phyloP scores from a whole-genome alignment of 2,113 vertebrate species.

The Eublepharis macularius region DNA sequence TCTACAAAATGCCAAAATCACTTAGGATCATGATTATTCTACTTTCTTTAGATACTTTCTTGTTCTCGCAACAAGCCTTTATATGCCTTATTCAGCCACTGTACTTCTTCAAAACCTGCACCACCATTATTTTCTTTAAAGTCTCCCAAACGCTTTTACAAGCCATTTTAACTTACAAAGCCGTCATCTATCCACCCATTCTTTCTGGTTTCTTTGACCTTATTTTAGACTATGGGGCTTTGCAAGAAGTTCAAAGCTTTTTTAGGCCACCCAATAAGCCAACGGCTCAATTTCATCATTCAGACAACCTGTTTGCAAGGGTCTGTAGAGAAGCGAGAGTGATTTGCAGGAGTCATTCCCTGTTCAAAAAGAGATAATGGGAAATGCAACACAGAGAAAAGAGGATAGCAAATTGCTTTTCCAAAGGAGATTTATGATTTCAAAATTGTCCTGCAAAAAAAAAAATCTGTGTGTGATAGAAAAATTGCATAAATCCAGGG shows the following conservation, averaged over 20 bases:
- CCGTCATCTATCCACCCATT: background rate
- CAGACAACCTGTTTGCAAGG: too few relatives aligned
- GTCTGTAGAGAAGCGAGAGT: background rate
- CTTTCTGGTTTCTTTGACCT: background rate
- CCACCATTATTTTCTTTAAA: constrained; percentile 15
- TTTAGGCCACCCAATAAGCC: background rate
- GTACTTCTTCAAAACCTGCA: background rate
- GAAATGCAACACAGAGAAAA: background rate
- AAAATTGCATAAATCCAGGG: background rate
- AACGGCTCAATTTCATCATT: background rate
- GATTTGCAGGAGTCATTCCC: background rate
- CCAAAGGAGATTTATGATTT: background rate
- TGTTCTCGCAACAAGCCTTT: background rate
- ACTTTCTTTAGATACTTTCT: background rate
- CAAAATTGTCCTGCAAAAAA: background rate
- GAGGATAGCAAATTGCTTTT: background rate
- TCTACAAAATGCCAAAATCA: background rate
- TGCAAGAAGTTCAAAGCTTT: background rate
- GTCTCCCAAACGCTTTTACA: background rate
- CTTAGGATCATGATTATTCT: background rate
- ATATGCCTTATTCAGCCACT: background rate
- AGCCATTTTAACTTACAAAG: background rate
- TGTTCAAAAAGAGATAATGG: background rate
- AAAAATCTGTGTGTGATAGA: background rate
- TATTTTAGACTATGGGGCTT: background rate